Base-by-base conservation (phyloP, 1,140 invertebrate genomes). In the Dendroctonus valens region DNA sequence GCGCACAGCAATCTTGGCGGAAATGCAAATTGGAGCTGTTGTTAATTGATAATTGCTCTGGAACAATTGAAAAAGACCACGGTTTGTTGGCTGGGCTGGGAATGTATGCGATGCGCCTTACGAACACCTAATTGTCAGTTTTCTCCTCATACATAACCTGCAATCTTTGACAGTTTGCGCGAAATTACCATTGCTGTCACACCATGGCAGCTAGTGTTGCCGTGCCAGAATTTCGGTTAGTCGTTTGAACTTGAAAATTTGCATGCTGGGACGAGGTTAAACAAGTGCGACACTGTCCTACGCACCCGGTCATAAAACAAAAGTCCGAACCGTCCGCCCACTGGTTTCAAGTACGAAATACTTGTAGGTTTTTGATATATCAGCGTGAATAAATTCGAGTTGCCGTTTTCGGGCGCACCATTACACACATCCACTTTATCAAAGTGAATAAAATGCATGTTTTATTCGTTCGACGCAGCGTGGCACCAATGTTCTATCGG, bases 351-450 rank as follows among this genome's bases (percentile, higher is more conserved):
- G 11, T 44, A 59, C 42, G 57, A 59, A 59, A 59, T 59, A 48
- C 57, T 59, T 59, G 57, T 59, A 59, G 57, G 57, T 59, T 59
- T 59, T 59, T 59, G 57, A 59, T 59, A 48, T 48, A 59, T 59
- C 42, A 26, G 42, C 42, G 14, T 9, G 49, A 59, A 59, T 59
- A 59, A 59, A 59, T 59, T 48, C 26, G 7, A 46, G 42, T 59
- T n/a, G 41, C 57, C 41, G 57, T 59, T 59, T 59, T 59, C 49
- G 57, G 57, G 38, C 49, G 42, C 49, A 15, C 38, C 57, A 39
- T 59, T 59, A 44, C 57, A 59, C 42, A 44, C 46, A 37, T 59
- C 42, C 42, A 59, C 57, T 48, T 46, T 59, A 44, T 59, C 42
- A 59, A 46, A 26, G 26, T 26, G 9, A 46, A 46, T 2, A 54